phyloP scores from a whole-genome alignment of 2,113 vertebrate species.

The Notothenia coriiceps region DNA sequence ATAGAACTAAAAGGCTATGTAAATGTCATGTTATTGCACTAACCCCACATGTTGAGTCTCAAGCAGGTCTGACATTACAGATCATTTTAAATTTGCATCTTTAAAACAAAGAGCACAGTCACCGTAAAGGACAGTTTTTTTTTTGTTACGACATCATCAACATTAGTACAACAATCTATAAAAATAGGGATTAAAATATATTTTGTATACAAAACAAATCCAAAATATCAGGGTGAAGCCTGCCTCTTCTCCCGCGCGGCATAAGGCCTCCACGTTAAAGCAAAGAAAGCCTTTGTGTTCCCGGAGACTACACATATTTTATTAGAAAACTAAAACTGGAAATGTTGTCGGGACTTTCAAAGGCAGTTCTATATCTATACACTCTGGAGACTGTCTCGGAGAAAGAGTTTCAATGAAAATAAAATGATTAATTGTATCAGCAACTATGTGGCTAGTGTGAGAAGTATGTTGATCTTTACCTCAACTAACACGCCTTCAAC shows the following conservation, averaged over 20 bases:
- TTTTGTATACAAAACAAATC: neutral
- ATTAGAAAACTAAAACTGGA: neutral
- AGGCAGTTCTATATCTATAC: too few species aligned
- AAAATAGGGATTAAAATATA: neutral
- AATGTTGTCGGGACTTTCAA: too few species aligned
- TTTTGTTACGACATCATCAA: neutral
- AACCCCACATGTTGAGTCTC: neutral
- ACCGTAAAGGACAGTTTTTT: neutral
- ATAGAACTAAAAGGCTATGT: neutral
- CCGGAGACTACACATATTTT: too few species aligned
- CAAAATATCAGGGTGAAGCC: neutral
- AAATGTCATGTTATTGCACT: neutral
- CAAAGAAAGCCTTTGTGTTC: neutral
- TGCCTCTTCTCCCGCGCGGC: too few species aligned
- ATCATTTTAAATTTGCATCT: neutral
- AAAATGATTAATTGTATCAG: too few species aligned
- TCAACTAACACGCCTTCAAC: too few species aligned
- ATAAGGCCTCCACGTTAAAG: neutral
- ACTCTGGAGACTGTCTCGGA: too few species aligned
- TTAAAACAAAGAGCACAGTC: neutral
- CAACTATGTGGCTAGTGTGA: too few species aligned
- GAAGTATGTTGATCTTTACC: too few species aligned
- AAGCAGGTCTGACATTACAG: neutral
- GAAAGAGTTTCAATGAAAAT: too few species aligned
- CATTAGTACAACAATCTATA: neutral